Evolutionary conservation across 2,113 vertebrate genomes (phyloP).

Genomic region (Pimephales promelas): DNA sequence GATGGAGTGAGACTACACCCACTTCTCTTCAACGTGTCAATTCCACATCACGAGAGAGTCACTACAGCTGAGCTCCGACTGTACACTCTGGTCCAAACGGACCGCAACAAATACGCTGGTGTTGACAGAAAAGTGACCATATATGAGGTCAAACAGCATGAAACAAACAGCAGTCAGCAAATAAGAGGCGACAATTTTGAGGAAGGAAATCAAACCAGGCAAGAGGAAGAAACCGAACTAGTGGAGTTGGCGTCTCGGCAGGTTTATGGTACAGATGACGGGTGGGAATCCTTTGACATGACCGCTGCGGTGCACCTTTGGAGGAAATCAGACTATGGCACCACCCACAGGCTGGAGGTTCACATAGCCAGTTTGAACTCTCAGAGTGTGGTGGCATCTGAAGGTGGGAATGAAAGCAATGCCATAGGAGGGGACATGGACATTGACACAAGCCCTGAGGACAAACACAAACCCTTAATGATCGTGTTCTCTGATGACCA

Average conservation of each 20-base stretch:
- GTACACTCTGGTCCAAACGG: constrained; percentile 87
- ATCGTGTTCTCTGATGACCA: constrained; percentile 96
- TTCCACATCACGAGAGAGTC: constrained; percentile 92
- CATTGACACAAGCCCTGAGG: constrained; percentile 84
- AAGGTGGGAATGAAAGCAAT: constrained; percentile 60
- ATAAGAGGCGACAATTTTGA: constrained; percentile 53
- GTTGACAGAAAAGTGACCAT: constrained; percentile 90
- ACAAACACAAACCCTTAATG: constrained; percentile 88
- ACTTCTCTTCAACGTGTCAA: constrained; percentile 92
- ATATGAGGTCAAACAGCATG: constrained; percentile 75
- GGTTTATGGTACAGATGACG: constrained; percentile 83
- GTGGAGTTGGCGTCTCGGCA: constrained; percentile 85
- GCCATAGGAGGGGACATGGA: constrained; percentile 78
- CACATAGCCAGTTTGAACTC: constrained; percentile 82
- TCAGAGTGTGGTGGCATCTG: constrained; percentile 51
- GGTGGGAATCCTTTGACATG: constrained; percentile 95
- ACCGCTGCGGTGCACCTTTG: constrained; percentile 84
- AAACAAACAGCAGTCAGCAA: constrained; percentile 54
- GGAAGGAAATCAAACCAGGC: background rate
- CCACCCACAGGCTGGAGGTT: constrained; percentile 87
- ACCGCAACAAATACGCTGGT: constrained; percentile 83
- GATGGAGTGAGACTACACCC: constrained; percentile 84
- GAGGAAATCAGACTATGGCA: constrained; percentile 78
- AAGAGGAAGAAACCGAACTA: constrained; percentile 61
- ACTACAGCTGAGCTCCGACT: constrained; percentile 89